phyloP scores from a whole-genome alignment of 2,888 invertebrate species.

The Heliconius charithonia region DNA sequence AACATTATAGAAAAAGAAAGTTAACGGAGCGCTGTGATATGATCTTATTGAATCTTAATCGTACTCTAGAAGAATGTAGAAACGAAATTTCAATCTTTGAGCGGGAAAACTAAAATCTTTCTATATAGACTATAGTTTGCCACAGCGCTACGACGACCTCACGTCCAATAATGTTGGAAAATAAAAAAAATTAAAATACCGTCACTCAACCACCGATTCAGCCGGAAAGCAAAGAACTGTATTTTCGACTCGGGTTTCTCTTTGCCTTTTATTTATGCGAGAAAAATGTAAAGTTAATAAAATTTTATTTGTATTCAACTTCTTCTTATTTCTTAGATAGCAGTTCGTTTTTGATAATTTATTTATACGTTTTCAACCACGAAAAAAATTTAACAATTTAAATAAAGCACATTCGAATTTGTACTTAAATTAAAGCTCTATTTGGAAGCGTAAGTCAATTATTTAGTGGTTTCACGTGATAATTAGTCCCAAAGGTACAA shows the following conservation, averaged over 20 bases:
- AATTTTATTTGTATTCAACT: neutral
- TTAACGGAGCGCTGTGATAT: neutral
- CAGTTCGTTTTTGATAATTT: neutral
- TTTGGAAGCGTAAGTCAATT: neutral
- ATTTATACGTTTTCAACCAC: neutral
- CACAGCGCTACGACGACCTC: no score
- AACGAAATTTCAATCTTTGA: no score
- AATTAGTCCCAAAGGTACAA: constrained; percentile 42
- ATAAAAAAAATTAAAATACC: no score
- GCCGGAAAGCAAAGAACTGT: neutral
- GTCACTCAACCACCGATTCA: no score
- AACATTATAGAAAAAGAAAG: neutral
- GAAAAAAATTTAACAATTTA: neutral
- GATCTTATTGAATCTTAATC: neutral
- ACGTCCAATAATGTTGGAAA: no score
- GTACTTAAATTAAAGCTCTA: neutral
- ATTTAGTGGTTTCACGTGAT: constrained; percentile 3
- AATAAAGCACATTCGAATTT: neutral
- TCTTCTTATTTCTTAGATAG: neutral
- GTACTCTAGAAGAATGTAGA: neutral
- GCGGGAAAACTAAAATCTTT: no score
- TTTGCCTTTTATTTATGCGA: neutral
- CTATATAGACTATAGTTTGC: no score
- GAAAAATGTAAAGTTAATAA: neutral
- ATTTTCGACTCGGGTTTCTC: neutral